Evolutionary conservation across 2,797 vertebrate genomes (phyloP).

Genomic region (Tachyglossus aculeatus): DNA sequence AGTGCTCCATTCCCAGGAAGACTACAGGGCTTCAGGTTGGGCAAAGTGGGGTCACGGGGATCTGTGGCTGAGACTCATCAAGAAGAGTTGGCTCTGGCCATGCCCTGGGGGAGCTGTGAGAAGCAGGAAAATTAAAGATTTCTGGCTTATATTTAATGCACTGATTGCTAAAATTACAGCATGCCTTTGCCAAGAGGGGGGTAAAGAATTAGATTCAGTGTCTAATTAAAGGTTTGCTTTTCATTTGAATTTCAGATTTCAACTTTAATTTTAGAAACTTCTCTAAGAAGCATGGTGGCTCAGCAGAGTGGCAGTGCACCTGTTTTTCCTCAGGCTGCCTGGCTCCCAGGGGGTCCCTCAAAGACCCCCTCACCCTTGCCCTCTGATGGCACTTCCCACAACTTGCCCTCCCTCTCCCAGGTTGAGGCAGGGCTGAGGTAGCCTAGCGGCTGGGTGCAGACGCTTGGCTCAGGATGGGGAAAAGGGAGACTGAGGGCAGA

Average conservation of each 20-base stretch:
- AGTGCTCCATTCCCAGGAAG: neutral
- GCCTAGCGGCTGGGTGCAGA: neutral
- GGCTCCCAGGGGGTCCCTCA: neutral
- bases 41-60: neutral
- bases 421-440: neutral
- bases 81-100: neutral
- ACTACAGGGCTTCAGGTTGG: neutral
- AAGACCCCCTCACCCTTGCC: neutral
- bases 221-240: slow-evolving; percentile 81
- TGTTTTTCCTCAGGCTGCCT: slow-evolving; percentile 17
- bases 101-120: neutral
- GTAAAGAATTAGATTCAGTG: slow-evolving; percentile 77
- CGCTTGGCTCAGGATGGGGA: too few species aligned
- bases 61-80: neutral
- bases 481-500: too few species aligned
- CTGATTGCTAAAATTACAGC: slow-evolving; percentile 80
- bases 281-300: slow-evolving; percentile 57
- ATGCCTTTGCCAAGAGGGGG: slow-evolving; percentile 60
- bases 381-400: neutral
- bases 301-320: slow-evolving; percentile 63
- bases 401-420: neutral
- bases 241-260: slow-evolving; percentile 82
- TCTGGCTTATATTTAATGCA: slow-evolving; percentile 67
- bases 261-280: slow-evolving; percentile 80
- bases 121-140: slow-evolving; percentile 30